A percentile compares a stretch with the other conserved stretches of the same genome.
phyloP scores from a whole-genome alignment of 2,113 vertebrate species.

The Benitochromis conjunctus region DNA sequence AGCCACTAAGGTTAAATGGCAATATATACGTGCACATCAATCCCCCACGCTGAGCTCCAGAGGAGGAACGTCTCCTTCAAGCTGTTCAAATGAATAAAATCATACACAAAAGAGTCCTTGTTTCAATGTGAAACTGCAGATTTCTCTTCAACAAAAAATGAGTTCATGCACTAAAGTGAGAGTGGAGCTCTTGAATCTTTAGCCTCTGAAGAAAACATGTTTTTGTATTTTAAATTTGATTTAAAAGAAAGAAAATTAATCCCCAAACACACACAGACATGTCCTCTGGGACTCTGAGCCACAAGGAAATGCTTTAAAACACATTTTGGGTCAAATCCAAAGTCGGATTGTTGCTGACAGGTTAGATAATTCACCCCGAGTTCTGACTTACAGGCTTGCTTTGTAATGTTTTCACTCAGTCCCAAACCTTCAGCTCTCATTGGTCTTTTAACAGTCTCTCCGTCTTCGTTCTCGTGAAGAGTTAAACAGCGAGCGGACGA shows the following conservation, averaged over 20 bases:
- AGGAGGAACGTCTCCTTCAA: background rate
- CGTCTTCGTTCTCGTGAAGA: conserved; percentile 6
- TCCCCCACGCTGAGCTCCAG: background rate
- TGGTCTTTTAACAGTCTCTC: conserved; percentile 3
- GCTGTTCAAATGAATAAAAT: background rate
- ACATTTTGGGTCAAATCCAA: conserved; percentile 26
- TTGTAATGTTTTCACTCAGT: conserved; percentile 16
- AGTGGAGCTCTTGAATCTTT: background rate
- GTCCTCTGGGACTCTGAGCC: background rate
- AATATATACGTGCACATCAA: background rate
- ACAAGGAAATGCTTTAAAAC: conserved; percentile 32
- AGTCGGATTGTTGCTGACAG: background rate
- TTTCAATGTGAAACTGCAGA: background rate
- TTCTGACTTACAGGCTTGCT: conserved; percentile 18
- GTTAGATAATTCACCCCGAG: background rate
- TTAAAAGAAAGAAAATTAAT: background rate
- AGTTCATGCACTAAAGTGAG: background rate
- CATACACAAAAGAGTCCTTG: background rate
- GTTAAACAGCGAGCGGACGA: conserved; percentile 27
- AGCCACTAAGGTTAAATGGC: background rate
- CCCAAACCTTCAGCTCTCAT: conserved; percentile 4
- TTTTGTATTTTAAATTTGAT: background rate
- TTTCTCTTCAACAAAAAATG: background rate
- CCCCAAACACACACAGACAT: background rate
- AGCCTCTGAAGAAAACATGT: background rate